Evolutionary conservation across 2,888 invertebrate genomes (phyloP), one percentile per base, ranked within the genome.

Genomic region (Bedellia somnulentella): DNA sequence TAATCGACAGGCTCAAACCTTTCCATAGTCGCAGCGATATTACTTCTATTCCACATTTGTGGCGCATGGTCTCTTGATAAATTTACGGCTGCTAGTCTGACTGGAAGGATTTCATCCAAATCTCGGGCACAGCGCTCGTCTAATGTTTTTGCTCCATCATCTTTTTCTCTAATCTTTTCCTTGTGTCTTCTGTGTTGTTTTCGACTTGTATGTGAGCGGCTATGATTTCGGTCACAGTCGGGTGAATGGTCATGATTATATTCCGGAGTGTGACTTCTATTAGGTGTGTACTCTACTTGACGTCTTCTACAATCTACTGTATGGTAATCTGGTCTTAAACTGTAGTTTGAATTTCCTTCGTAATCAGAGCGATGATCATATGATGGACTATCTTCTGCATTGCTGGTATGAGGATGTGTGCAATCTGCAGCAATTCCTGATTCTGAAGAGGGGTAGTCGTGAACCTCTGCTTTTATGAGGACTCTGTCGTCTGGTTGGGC

Each of bases 1-100:
- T 90, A 90, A 52, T 89, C 89, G n/a, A 73, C 73, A 10, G 82
- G 81, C 47, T 82, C 82, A 42, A 82, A 82, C 33, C 81, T 63
- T 43, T 82, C 82, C 81, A 82, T 82, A 10, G 82, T 82, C 17
- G 82, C 81, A 11, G 81, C 80, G 21, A 82, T 80, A 41, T 82
- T 82, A 47, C 79, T 81, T 40, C 82, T 73, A 28, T 81, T 79
- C 82, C 82, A 82, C 32, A 79, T 75, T 10, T 17, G 23, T 5
- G 16, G 8, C n/a, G 5, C n/a, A n/a, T 5, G 57, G 31, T 75
- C 71, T 16, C 68, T 57, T 2, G 71, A 64, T 37, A 75, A 46
- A 50, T 70, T 66, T 17, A 73, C 60, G 13, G 76, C 73, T 14
- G 76, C 76, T n/a, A 77, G 54, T 43, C 77, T 56, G 5, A 70